A percentile compares a stretch with the other conserved stretches of the same genome.
Conservation (phyloP, 2,888 invertebrate species). For the Ennomos quercinarius region DNA sequence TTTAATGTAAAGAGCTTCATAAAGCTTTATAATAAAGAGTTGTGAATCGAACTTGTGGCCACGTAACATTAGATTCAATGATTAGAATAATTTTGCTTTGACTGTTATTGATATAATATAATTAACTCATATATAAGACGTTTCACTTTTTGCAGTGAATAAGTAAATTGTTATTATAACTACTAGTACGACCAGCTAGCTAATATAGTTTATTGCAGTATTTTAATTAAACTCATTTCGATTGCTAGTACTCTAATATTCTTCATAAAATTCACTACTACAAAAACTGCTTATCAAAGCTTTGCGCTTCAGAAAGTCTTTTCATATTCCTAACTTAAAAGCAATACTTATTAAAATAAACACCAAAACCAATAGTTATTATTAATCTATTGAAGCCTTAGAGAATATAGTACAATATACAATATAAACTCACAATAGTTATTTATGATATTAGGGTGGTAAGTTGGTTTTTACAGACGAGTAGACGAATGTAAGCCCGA, state of each 20-base stretch:
- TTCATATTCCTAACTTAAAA: slow-evolving; percentile 1
- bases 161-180: slow-evolving; percentile 28
- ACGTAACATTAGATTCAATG: slow-evolving; percentile 74
- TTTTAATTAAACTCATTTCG: no score
- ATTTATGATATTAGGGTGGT: no score
- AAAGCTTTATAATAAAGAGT: slow-evolving; percentile 84
- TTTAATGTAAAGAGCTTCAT: slow-evolving; percentile 83
- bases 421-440: background rate
- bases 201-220: slow-evolving; percentile 15
- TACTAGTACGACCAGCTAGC: slow-evolving; percentile 20
- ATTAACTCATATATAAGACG: slow-evolving; percentile 59
- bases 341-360: slow-evolving; percentile 3
- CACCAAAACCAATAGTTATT: slow-evolving; percentile 1
- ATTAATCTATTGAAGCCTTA: background rate
- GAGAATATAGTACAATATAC: slow-evolving; percentile 7
- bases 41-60: slow-evolving; percentile 85
- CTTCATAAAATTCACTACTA: background rate
- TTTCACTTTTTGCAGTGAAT: slow-evolving; percentile 49
- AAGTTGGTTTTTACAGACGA: no score
- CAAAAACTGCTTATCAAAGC: slow-evolving; percentile 2
- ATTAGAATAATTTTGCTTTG: slow-evolving; percentile 70
- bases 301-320: background rate
- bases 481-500: no score
- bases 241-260: no score
- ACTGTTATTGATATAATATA: slow-evolving; percentile 59